Percentiles rank a stretch among this genome's conserved stretches.
Evolutionary conservation across 2,888 invertebrate genomes (phyloP).

Genomic region (Papilio demoleus): DNA sequence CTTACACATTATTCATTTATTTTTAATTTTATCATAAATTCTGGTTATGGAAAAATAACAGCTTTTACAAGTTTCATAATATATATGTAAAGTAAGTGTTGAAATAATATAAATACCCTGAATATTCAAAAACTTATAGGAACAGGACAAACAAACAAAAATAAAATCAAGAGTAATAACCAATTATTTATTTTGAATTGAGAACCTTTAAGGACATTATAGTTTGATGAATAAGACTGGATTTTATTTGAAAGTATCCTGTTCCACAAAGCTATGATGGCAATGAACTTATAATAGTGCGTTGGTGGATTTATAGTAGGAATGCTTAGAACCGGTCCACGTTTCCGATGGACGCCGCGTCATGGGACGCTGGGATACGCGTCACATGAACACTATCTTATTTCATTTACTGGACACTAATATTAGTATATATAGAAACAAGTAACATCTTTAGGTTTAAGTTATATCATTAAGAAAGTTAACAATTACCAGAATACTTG

Average conservation of each 20-base stretch:
- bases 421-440: background rate
- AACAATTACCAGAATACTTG: no score
- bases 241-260: constrained; percentile 4
- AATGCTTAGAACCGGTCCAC: constrained; percentile 69
- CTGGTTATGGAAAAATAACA: no score
- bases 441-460: background rate
- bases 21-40: no score
- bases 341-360: constrained; percentile 63
- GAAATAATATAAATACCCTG: no score
- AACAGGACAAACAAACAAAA: background rate
- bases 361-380: constrained; percentile 46
- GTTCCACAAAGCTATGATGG: constrained; percentile 5
- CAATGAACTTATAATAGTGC: constrained; percentile 51
- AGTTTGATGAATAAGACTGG: background rate
- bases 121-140: no score
- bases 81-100: no score
- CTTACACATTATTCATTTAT: no score
- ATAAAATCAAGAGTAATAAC: background rate
- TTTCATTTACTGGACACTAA: background rate
- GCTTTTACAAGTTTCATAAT: no score
- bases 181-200: no score
- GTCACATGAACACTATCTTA: constrained; percentile 44
- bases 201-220: no score
- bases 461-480: no score
- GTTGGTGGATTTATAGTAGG: constrained; percentile 67